Conservation (phyloP, 2,797 vertebrate species). For the Peromyscus melanophrys region DNA sequence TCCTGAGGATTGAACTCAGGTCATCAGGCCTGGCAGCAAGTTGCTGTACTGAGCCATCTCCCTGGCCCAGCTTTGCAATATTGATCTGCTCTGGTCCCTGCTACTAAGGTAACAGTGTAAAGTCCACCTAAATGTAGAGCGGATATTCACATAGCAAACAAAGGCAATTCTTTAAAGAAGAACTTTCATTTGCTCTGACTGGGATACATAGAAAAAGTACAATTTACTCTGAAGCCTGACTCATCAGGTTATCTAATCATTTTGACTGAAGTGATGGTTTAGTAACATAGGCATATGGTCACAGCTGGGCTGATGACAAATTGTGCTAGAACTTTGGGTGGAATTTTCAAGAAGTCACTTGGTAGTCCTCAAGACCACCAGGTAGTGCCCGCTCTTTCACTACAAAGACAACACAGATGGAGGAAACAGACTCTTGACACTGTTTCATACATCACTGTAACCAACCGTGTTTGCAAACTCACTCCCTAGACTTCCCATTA, state of each 20-base stretch:
- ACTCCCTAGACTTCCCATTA: background rate
- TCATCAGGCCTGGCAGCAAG: background rate
- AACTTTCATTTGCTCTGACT: background rate
- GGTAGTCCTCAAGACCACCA: background rate
- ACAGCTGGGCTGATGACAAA: background rate
- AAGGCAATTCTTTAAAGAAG: background rate
- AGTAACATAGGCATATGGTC: background rate
- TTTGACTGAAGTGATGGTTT: background rate
- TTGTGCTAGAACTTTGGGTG: background rate
- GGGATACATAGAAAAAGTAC: background rate
- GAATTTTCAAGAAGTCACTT: conserved; percentile 24
- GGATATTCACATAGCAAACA: background rate
- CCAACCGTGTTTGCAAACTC: background rate
- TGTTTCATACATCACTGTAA: background rate
- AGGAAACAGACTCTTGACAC: background rate
- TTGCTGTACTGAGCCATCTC: background rate
- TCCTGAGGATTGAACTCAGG: background rate
- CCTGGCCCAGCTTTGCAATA: background rate
- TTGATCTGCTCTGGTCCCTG: background rate
- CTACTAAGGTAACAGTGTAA: background rate
- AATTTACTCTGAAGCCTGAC: background rate
- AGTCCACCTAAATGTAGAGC: background rate
- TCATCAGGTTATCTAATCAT: background rate
- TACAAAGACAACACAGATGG: background rate
- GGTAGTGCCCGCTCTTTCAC: background rate